Conservation (phyloP, 2,113 vertebrate genomes). For the Podarcis cretensis region DNA sequence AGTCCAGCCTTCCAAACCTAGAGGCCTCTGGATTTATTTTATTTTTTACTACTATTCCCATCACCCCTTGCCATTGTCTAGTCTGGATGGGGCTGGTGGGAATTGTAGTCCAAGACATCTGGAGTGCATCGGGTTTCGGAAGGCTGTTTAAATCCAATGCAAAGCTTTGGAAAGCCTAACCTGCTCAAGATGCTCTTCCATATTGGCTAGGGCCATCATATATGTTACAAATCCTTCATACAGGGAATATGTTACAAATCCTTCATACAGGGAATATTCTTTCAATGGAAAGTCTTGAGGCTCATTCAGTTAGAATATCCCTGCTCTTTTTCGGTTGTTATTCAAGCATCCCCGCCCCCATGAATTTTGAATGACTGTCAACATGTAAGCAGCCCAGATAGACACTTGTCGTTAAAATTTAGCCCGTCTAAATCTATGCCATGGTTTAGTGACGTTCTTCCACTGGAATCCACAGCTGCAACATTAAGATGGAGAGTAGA, state of each 20-base stretch:
- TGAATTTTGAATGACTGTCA: neutral
- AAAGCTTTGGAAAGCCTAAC: neutral
- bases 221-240: neutral
- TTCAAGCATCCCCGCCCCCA: neutral
- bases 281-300: neutral
- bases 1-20: neutral
- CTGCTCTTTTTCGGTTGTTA: neutral
- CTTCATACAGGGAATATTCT: neutral
- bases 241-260: neutral
- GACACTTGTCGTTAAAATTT: neutral
- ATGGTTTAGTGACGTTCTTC: neutral
- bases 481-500: neutral
- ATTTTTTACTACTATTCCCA: too few species aligned
- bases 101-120: too few species aligned
- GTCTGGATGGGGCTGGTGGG: too few species aligned
- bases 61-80: too few species aligned
- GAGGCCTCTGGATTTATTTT: too few species aligned
- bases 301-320: neutral
- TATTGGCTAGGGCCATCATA: neutral
- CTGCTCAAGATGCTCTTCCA: neutral
- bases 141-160: neutral
- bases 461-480: neutral
- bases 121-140: too few species aligned
- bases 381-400: neutral
- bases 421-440: neutral